Conservation (phyloP, 2,113 vertebrate species). For the Gopherus flavomarginatus region DNA sequence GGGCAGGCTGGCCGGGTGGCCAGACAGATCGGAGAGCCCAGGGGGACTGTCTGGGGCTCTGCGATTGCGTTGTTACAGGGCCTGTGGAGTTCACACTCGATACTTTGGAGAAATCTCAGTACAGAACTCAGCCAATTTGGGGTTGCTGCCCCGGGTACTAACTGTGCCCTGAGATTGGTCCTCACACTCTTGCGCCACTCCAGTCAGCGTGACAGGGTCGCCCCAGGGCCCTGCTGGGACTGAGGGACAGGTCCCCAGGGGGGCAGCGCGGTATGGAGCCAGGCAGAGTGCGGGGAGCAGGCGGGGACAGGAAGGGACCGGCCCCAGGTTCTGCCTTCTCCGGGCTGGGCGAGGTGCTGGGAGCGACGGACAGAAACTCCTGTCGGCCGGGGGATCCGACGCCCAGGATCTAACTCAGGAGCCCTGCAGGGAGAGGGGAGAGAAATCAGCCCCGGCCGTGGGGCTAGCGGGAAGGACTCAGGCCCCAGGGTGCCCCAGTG, state of each 20-base stretch:
- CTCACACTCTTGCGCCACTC: no score
- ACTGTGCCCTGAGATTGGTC: no score
- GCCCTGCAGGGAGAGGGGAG: not conserved
- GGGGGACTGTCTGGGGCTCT: not conserved
- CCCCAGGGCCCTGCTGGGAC: not conserved
- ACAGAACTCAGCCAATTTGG: no score
- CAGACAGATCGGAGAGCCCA: fast-evolving
- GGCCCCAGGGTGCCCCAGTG: not conserved
- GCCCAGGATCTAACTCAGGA: not conserved
- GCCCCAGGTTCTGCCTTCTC: not conserved
- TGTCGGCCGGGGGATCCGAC: not conserved
- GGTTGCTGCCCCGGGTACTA: no score
- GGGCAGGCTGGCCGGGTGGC: not conserved
- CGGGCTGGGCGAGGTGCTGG: no score
- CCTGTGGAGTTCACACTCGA: no score
- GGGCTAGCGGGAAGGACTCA: no score
- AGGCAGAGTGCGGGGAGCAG: not conserved
- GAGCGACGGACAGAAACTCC: not conserved
- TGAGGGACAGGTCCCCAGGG: not conserved
- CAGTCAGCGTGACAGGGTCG: fast-evolving
- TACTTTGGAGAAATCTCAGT: no score
- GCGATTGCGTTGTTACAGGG: no score
- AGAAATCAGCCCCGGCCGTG: not conserved
- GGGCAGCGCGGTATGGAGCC: not conserved
- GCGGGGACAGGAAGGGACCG: not conserved